Percentiles rank a stretch among this genome's conserved stretches.
phyloP scores from a whole-genome alignment of 2,797 vertebrate species.

The Sebastes variabilis region DNA sequence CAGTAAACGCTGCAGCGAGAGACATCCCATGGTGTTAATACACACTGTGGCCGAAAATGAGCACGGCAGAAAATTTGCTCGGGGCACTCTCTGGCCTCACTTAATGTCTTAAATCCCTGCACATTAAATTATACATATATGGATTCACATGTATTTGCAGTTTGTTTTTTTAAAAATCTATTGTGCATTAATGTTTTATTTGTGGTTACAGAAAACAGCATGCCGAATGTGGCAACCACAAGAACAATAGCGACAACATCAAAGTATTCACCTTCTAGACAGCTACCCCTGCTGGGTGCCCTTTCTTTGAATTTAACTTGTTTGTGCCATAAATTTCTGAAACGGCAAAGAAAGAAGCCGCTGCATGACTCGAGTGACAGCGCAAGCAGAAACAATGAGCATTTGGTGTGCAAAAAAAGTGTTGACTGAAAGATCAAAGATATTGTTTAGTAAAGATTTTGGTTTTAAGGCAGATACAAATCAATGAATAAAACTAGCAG shows the following conservation, averaged over 20 bases:
- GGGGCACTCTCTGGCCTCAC: not conserved
- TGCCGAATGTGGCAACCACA: conserved; percentile 1
- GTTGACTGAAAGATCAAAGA: not conserved
- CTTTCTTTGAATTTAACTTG: conserved; percentile 46
- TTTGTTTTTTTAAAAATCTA: conserved; percentile 1
- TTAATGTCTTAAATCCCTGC: not conserved
- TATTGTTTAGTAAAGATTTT: not conserved
- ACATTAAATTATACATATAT: not conserved
- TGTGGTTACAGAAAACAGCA: conserved; percentile 3
- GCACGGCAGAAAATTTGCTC: not conserved
- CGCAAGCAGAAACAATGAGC: not conserved
- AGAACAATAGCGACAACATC: conserved; percentile 25
- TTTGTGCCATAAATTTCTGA: conserved; percentile 5
- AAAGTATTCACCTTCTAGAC: conserved; percentile 25
- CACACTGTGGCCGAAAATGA: conserved; percentile 7
- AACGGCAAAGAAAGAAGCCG: not conserved
- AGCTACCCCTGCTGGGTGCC: conserved; percentile 32
- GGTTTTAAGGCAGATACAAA: not conserved
- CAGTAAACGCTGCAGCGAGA: conserved; percentile 1
- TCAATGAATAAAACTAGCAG: not conserved
- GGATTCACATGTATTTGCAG: not conserved
- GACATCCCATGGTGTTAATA: conserved; percentile 4
- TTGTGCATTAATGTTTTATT: conserved; percentile 11
- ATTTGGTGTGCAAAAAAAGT: not conserved
- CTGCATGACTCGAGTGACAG: not conserved